phyloP scores from a whole-genome alignment of 2,888 invertebrate genomes.

The Hypomecis punctinalis region DNA sequence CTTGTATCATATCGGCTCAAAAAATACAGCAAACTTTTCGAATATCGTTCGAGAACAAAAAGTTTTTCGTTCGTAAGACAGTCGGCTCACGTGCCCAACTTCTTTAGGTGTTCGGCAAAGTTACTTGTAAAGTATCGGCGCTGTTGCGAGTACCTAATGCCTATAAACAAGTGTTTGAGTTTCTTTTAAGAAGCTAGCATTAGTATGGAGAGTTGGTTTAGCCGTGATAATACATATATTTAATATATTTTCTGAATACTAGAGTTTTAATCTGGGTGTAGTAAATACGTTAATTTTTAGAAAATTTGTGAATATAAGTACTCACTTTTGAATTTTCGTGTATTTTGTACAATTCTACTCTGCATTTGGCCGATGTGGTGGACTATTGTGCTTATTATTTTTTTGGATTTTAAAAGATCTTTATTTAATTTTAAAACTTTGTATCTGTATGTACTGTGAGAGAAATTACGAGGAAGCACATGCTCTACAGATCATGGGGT shows the following conservation, averaged over 20 bases:
- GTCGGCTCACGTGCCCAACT: conserved; percentile 74
- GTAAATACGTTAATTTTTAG: too few species aligned
- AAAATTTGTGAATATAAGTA: too few species aligned
- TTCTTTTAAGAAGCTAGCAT: conserved; percentile 26
- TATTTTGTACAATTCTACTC: too few species aligned
- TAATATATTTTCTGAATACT: background rate
- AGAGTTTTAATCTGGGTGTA: too few species aligned
- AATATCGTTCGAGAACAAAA: conserved; percentile 41
- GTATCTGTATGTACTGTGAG: too few species aligned
- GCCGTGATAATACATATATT: background rate
- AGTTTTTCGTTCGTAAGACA: conserved; percentile 51
- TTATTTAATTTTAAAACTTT: too few species aligned
- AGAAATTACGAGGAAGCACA: too few species aligned
- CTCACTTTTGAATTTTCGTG: too few species aligned
- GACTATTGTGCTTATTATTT: too few species aligned
- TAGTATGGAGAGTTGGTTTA: conserved; percentile 6
- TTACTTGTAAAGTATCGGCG: conserved; percentile 64
- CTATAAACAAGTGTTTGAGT: conserved; percentile 33
- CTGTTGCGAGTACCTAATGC: conserved; percentile 30
- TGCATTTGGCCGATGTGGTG: too few species aligned
- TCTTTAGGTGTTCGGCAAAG: conserved; percentile 70
- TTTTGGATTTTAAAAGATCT: too few species aligned
- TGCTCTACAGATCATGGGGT: too few species aligned
- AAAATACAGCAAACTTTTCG: conserved; percentile 27
- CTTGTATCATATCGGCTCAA: conserved; percentile 6